Conservation (phyloP, 2,113 vertebrate species). For the Synodontis membranacea region DNA sequence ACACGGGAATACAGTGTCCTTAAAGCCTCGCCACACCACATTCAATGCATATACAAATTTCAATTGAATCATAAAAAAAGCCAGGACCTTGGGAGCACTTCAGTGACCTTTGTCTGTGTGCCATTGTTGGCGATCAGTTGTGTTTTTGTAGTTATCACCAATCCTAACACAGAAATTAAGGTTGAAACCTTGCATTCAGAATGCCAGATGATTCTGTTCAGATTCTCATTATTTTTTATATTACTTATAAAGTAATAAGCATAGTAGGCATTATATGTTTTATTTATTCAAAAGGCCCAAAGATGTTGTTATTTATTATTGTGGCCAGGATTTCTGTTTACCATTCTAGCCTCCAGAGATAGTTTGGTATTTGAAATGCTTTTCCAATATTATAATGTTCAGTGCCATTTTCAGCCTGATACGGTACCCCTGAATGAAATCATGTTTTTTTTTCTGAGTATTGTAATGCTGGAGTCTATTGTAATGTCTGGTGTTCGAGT, state of each 20-base stretch:
- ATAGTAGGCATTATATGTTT: slow-evolving; percentile 7
- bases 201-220: slow-evolving; percentile 20
- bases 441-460: neutral
- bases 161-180: slow-evolving; percentile 33
- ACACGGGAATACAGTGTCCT: slow-evolving; percentile 59
- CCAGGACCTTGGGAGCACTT: slow-evolving; percentile 47
- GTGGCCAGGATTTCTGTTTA: neutral
- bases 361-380: slow-evolving; percentile 37
- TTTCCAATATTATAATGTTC: slow-evolving; percentile 42
- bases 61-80: slow-evolving; percentile 55
- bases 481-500: no score
- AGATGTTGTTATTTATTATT: slow-evolving; percentile 16
- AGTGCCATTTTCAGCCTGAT: slow-evolving; percentile 25
- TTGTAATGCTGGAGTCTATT: neutral
- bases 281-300: slow-evolving; percentile 6
- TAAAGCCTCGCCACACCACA: slow-evolving; percentile 49
- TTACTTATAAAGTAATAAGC: slow-evolving; percentile 3
- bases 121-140: slow-evolving; percentile 23
- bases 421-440: slow-evolving; percentile 8
- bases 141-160: slow-evolving; percentile 34
- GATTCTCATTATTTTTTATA: neutral
- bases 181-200: slow-evolving; percentile 35
- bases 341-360: neutral
- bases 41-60: slow-evolving; percentile 59
- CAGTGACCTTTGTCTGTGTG: slow-evolving; percentile 46